Base-by-base conservation (phyloP, 2,888 invertebrate genomes). In the Papilio gigon region DNA sequence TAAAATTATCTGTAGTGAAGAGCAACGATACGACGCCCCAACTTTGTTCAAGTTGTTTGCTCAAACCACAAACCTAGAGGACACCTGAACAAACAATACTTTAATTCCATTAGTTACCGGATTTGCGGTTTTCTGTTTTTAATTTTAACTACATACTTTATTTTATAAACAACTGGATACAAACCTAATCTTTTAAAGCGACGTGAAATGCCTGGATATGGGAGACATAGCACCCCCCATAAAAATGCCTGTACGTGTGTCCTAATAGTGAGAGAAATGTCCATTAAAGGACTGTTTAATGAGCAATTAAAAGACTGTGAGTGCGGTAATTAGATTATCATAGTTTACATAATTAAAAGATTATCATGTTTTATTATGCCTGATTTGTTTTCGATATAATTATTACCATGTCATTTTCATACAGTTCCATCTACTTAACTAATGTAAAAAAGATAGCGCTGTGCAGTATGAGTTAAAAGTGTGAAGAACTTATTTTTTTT, bases 71-170 rank as follows among this genome's bases (percentile, higher is more conserved):
- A 60, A 50, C 67, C 71, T 73, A 68, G 74, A 73, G 71, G 74
- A 74, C 77, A 75, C 76, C 78, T 76, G 78, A 74, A 74, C 81
- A 83, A 85, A 86, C 81, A 86, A 80, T 80, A 78, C 80, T 84
- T 83, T 85, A 79, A 79, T 79, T 78, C 77, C 73, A 77, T 81
- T 79, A 79, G 75, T 74, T 71, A 56, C 74, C 70, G 73, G 75
- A 74, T 77, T 78, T 59, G 47, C 6, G 47, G 50, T 22, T 60
- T 42, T 47, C 40, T 56, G 22, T 40, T 50, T 35, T 30, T 17
- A 1, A 8, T 4, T 47, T 44, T 47, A 47, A n/a, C n/a, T n/a
- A n/a, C n/a, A n/a, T n/a, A n/a, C n/a, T n/a, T n/a, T 50, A 50
- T 11, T 50, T 50, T 20, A 20, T 50, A 11, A 25, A 25, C 22